phyloP scores from a whole-genome alignment of 2,888 invertebrate genomes.

The Eledone cirrhosa region DNA sequence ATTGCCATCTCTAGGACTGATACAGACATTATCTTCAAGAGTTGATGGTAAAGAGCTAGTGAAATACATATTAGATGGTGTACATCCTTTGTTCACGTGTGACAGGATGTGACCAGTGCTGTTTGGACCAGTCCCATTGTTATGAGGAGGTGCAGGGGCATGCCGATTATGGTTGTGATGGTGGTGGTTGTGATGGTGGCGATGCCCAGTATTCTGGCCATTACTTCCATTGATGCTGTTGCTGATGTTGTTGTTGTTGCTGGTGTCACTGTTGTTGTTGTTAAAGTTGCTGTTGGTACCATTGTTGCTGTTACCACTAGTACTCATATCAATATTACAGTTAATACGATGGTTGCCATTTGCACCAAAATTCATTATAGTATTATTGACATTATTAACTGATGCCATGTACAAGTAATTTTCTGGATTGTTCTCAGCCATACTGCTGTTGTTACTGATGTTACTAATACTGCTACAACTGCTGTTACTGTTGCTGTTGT shows the following conservation, averaged over 20 bases:
- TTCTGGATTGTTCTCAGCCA: not conserved
- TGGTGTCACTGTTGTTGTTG: not conserved
- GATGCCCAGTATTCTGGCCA: too few relatives aligned
- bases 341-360: not conserved
- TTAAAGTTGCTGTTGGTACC: not conserved
- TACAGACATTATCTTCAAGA: not conserved
- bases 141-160: not conserved
- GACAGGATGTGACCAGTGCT: too few relatives aligned
- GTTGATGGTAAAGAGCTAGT: not conserved
- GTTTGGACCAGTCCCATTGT: not conserved
- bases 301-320: not conserved
- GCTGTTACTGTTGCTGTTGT: not conserved
- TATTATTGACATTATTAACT: not conserved
- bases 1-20: not conserved
- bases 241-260: constrained; percentile 17
- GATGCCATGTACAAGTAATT: constrained; percentile 8
- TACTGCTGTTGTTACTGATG: too few relatives aligned
- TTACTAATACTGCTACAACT: too few relatives aligned
- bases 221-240: not conserved
- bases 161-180: not conserved
- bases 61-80: constrained; percentile 19
- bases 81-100: too few relatives aligned
- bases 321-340: not conserved
- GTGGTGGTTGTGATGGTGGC: not conserved
- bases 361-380: too few relatives aligned